Base-by-base conservation (phyloP, 2,113 vertebrate genomes). In the Thoracochromis brauschi region DNA sequence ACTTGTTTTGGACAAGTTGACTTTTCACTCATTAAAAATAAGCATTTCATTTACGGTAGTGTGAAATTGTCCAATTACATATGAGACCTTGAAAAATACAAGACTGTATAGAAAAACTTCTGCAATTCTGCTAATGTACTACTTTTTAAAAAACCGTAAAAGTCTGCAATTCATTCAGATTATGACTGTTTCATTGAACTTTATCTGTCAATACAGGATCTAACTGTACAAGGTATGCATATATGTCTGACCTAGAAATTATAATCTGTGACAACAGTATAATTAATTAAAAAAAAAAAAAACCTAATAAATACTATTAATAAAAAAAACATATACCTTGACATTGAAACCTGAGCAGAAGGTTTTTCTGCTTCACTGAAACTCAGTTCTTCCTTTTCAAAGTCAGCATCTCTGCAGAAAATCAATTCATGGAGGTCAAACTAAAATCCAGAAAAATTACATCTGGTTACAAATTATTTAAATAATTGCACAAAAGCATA, bases 201-300 rank as follows among this genome's bases (percentile, higher is more conserved):
- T 40, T 71, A 12, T 42, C n/a, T 42, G 35, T 42, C n/a, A 26
- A 45, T 73, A 45, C 8, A 73, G 1, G 68, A 7, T 9, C 68
- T 45, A 45, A 73, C 38, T 73, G n/a, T 45, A 42, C n/a, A 71
- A 42, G 35, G 35, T 42, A 71, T 73, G 40, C 4, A 73, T 73
- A 45, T 10, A 17, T 10, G 21, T 9, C 2, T 73, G 68, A 73
- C 3, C 13, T 26, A 45, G 8, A 16, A 10, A 73, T 17, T 7
- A 73, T 16, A 9, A 45, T 26, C 38, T 45, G n/a, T 26, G 1
- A 73, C 8, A 8, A 42, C 0, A 65, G 33, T 65, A 38, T 65
- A 65, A 5, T 38, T 65, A 65, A 65, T 65, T 1, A 0, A 0
- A 0, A 40, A 40, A 68, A n/a, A 6, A 3, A 10, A 2, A 0